Conservation (phyloP, 2,797 vertebrate species). For the Todus mexicanus region DNA sequence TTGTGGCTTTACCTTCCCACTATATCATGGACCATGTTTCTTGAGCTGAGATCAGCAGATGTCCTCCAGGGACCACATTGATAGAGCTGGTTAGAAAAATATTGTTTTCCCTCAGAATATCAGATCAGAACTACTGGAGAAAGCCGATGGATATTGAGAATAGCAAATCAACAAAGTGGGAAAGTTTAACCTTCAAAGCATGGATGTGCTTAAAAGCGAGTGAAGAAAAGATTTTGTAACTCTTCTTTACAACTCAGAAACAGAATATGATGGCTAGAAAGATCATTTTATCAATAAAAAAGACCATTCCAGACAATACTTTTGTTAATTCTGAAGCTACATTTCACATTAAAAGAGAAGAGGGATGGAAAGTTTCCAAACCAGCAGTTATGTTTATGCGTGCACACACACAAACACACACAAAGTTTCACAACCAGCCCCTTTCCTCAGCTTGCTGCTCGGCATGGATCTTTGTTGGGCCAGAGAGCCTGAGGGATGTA, state of each 20-base stretch:
- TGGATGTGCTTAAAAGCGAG: neutral
- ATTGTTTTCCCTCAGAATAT: neutral
- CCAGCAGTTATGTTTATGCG: neutral
- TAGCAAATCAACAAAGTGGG: neutral
- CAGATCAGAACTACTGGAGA: neutral
- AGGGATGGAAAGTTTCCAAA: neutral
- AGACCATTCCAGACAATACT: neutral
- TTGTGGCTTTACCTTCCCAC: neutral
- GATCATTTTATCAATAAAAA: neutral
- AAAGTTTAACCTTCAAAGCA: neutral
- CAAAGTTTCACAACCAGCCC: neutral
- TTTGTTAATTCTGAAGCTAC: neutral
- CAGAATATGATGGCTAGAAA: neutral
- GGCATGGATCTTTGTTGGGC: neutral
- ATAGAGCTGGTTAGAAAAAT: neutral
- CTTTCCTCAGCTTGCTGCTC: neutral
- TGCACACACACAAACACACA: accelerated
- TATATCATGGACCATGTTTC: neutral
- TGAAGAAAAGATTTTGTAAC: neutral
- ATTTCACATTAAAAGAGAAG: neutral
- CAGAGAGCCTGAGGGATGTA: neutral
- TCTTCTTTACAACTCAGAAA: neutral
- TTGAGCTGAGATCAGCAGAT: neutral
- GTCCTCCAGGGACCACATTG: neutral
- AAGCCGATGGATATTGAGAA: neutral